Conservation (phyloP, 2,888 invertebrate species). For the Salpingus planirostris region DNA sequence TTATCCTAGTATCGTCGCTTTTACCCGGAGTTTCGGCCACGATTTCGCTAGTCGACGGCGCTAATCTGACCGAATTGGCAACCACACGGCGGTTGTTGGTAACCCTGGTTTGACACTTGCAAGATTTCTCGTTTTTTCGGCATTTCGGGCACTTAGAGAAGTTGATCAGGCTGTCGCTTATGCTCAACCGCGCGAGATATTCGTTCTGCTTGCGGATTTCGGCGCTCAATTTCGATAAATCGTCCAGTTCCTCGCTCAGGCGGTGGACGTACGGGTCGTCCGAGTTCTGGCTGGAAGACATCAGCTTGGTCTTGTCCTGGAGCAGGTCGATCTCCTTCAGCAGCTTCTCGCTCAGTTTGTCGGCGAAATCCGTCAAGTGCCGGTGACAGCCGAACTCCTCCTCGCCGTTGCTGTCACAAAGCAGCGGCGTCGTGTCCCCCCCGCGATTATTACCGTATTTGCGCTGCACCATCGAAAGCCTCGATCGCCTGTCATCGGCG, state of each 20-base stretch:
- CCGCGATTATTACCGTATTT: no score
- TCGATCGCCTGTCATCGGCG: no score
- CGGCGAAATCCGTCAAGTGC: slow-evolving; percentile 71
- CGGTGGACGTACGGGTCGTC: slow-evolving; percentile 54
- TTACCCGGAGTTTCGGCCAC: slow-evolving; percentile 29
- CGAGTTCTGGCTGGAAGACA: slow-evolving; percentile 46
- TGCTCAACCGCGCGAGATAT: slow-evolving; percentile 49
- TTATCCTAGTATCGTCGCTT: slow-evolving; percentile 21
- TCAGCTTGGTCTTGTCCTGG: slow-evolving; percentile 42
- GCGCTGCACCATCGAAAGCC: slow-evolving; percentile 24
- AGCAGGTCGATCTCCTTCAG: slow-evolving; percentile 65
- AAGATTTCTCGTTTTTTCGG: slow-evolving; percentile 38
- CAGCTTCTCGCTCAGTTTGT: slow-evolving; percentile 72
- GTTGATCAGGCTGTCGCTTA: slow-evolving; percentile 36
- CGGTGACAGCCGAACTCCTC: slow-evolving; percentile 53
- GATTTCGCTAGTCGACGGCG: slow-evolving; percentile 17
- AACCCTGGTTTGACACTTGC: slow-evolving; percentile 23
- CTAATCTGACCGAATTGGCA: no score
- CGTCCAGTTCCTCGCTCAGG: slow-evolving; percentile 50
- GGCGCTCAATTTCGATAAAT: slow-evolving; percentile 48
- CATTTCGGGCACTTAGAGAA: slow-evolving; percentile 37
- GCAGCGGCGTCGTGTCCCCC: slow-evolving; percentile 30
- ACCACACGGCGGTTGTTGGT: no score
- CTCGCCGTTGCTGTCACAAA: slow-evolving; percentile 24
- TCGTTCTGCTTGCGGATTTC: slow-evolving; percentile 52